Conservation (phyloP, 30 jellyfish, hydroid and myxozoan species). For the Calvadosia cruxmelitensis region DNA sequence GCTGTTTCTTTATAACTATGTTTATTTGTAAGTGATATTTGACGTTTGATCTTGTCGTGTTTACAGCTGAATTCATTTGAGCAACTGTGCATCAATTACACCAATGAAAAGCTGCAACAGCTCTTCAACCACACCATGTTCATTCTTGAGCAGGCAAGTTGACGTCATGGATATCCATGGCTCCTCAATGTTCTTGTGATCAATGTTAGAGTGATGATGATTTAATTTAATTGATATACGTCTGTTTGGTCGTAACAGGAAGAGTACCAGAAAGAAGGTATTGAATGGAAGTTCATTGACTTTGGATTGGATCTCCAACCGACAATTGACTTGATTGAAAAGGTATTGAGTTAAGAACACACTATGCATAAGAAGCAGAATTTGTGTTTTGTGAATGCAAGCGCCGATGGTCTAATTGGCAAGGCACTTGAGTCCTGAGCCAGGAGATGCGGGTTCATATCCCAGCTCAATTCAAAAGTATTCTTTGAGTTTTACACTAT, state of each 20-base stretch:
- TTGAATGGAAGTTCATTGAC: slow-evolving; percentile 99
- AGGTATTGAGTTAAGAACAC: too few species aligned
- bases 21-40: too few species aligned
- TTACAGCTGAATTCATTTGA: slow-evolving; percentile 88
- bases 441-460: too few species aligned
- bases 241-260: slow-evolving; percentile 29
- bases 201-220: neutral
- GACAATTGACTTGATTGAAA: slow-evolving; percentile 91
- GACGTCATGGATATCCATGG: too few species aligned
- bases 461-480: too few species aligned
- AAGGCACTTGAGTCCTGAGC: too few species aligned
- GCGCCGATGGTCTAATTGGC: too few species aligned
- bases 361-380: too few species aligned
- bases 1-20: too few species aligned
- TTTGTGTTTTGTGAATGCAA: too few species aligned
- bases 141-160: slow-evolving; percentile 76
- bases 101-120: slow-evolving; percentile 96
- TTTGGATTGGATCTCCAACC: slow-evolving; percentile 99
- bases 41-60: neutral
- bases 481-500: too few species aligned
- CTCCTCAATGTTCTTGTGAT: too few species aligned
- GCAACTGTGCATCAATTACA: slow-evolving; percentile 98
- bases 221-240: neutral
- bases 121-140: slow-evolving; percentile 99
- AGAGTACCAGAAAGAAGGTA: slow-evolving; percentile 98